Evolutionary conservation across 2,888 invertebrate genomes (phyloP).

Genomic region (Apeira syringaria): DNA sequence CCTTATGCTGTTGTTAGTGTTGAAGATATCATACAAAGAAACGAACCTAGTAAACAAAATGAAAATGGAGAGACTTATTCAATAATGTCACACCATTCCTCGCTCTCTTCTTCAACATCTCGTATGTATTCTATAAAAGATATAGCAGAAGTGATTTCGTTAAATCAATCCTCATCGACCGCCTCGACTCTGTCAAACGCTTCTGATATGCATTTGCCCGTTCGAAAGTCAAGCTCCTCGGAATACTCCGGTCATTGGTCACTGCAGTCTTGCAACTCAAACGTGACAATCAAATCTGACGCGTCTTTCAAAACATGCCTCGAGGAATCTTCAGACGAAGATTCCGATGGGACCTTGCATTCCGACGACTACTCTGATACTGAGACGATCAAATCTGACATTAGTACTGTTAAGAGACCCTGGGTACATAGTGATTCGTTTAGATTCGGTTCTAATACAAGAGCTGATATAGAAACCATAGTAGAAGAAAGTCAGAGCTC

Average conservation of each 20-base stretch:
- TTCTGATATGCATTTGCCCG: constrained; percentile 63
- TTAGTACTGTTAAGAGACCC: constrained; percentile 66
- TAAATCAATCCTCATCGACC: constrained; percentile 60
- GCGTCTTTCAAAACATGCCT: constrained; percentile 68
- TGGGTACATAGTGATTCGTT: constrained; percentile 78
- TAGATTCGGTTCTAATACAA: constrained; percentile 57
- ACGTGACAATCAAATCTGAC: constrained; percentile 68
- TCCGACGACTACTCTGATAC: constrained; percentile 75
- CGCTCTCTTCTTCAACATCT: constrained; percentile 55
- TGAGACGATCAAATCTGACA: constrained; percentile 71
- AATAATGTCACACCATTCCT: constrained; percentile 59
- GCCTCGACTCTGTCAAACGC: constrained; percentile 58
- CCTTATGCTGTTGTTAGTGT: constrained; percentile 64
- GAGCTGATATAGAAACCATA: constrained; percentile 51
- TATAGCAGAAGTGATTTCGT: constrained; percentile 69
- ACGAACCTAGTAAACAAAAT: constrained; percentile 37
- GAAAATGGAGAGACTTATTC: constrained; percentile 48
- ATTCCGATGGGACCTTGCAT: constrained; percentile 67
- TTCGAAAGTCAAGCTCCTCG: constrained; percentile 71
- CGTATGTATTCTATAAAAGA: constrained; percentile 73
- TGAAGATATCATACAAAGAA: constrained; percentile 53
- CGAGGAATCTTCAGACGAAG: constrained; percentile 69
- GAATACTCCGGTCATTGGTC: constrained; percentile 77
- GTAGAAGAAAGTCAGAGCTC: constrained; percentile 50
- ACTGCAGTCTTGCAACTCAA: constrained; percentile 70